These are phyloP conservation scores for Microcebus griseorufus DNA, from an alignment of 2,113 vertebrate genomes.

Conservation along the genomic window DNA sequence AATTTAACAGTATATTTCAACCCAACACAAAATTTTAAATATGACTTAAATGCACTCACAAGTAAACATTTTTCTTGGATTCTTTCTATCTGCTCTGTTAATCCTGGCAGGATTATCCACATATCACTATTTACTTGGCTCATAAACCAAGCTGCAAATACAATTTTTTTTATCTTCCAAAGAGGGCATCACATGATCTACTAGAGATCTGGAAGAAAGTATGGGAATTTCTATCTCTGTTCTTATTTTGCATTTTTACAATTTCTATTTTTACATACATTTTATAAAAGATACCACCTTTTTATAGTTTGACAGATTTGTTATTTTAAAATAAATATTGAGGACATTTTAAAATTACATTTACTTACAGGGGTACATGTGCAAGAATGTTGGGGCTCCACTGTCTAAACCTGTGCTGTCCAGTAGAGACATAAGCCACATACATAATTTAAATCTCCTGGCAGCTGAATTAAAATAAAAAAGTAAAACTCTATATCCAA, in stretches of 20 bases:
- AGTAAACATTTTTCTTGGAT: neutral
- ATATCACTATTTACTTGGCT: neutral
- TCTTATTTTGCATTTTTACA: neutral
- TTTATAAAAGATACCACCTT: neutral
- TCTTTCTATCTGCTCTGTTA: neutral
- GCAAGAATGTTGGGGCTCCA: neutral
- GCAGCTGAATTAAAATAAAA: neutral
- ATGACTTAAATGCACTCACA: neutral
- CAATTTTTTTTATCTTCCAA: neutral
- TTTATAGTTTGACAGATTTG: neutral
- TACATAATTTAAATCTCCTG: neutral
- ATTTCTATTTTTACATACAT: neutral
- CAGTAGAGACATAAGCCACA: neutral
- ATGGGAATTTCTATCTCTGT: neutral
- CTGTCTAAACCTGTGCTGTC: neutral
- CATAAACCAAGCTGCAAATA: neutral
- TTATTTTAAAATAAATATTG: neutral
- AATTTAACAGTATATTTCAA: neutral
- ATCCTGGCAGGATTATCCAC: neutral
- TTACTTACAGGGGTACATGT: neutral
- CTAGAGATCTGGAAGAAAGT: neutral
- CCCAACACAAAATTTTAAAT: neutral
- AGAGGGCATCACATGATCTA: neutral
- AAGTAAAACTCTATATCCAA: neutral
- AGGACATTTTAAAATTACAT: neutral